A percentile compares a stretch with the other conserved stretches of the same genome.
Conservation (phyloP, 2,113 vertebrate species). For the Mastomys natalensis region DNA sequence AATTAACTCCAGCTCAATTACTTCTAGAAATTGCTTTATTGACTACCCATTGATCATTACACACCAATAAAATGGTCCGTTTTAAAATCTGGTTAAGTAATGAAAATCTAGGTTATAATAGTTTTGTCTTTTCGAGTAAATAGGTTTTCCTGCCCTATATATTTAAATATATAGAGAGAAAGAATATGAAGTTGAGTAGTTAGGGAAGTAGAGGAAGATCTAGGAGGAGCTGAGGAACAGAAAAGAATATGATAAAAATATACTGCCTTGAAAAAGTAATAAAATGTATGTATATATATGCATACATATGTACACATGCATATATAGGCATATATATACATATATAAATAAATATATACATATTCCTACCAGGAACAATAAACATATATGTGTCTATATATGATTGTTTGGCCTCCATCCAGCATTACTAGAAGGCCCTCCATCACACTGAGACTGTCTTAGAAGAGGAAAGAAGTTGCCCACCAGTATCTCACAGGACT, state of each 20-base stretch:
- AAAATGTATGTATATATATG: neutral
- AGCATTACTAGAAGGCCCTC: neutral
- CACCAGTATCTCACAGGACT: neutral
- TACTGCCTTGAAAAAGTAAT: neutral
- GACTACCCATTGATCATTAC: conserved; percentile 24
- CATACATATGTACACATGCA: neutral
- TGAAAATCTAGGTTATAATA: conserved; percentile 24
- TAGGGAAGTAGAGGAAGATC: neutral
- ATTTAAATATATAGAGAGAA: neutral
- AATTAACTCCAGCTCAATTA: conserved; percentile 46
- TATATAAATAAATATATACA: neutral
- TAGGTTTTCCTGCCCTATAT: neutral
- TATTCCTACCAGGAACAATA: too few species aligned
- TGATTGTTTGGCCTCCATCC: too few species aligned
- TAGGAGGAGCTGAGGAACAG: neutral
- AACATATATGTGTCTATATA: too few species aligned
- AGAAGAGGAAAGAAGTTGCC: neutral
- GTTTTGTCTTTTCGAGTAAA: neutral
- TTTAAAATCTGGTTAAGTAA: conserved; percentile 46
- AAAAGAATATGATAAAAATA: neutral
- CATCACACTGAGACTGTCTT: neutral
- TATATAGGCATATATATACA: neutral
- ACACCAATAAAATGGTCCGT: conserved; percentile 37
- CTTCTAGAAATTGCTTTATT: conserved; percentile 67
- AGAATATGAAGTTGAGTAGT: neutral